Conservation (phyloP, 1,140 invertebrate species). For the Lordiphosa collinella region DNA sequence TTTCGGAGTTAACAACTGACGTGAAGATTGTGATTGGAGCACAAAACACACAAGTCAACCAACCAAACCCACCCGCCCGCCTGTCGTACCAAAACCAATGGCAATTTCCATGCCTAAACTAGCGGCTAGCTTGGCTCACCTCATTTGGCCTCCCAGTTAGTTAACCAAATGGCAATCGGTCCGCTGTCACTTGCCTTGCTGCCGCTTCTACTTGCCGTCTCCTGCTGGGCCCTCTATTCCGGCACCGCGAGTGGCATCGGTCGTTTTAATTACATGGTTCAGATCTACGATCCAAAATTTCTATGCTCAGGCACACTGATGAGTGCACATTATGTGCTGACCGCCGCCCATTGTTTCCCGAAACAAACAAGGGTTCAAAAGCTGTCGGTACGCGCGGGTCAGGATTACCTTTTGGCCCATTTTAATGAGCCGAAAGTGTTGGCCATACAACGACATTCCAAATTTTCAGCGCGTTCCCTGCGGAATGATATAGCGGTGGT, state of each 20-base stretch:
- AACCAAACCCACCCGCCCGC: no score
- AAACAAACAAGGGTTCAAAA: neutral
- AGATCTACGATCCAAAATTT: slow-evolving; percentile 19
- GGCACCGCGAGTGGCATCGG: neutral
- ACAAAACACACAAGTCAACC: no score
- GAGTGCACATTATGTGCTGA: slow-evolving; percentile 8
- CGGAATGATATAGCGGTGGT: slow-evolving; percentile 15
- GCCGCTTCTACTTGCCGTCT: no score
- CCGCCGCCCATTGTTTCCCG: slow-evolving; percentile 12
- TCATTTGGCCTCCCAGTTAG: no score
- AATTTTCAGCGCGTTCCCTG: neutral
- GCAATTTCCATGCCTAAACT: no score
- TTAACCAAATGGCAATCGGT: no score
- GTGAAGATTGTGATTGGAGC: neutral
- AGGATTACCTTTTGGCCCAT: neutral
- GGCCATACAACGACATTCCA: slow-evolving; percentile 2
- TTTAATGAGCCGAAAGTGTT: neutral
- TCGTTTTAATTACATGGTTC: slow-evolving; percentile 8
- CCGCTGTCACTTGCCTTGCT: no score
- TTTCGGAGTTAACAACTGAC: neutral
- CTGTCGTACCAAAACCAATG: no score
- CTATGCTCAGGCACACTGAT: slow-evolving; percentile 6
- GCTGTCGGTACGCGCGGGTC: slow-evolving; percentile 10
- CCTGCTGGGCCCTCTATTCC: neutral
- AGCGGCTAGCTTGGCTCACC: no score